phyloP scores from a whole-genome alignment of 2,797 vertebrate species.

The Myoxocephalus aenaeus region DNA sequence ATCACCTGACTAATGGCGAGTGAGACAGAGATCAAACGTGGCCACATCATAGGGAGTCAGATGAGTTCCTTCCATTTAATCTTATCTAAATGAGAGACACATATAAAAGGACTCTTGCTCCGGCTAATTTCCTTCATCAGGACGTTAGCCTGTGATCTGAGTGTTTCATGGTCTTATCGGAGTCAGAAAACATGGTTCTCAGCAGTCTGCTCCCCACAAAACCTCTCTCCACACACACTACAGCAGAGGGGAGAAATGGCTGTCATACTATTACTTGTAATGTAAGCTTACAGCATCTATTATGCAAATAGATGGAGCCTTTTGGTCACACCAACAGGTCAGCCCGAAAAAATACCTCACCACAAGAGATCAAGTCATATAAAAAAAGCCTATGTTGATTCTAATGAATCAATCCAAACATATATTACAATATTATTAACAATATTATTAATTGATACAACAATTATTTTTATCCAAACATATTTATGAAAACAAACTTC shows the following conservation, averaged over 20 bases:
- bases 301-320: not conserved
- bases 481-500: not conserved
- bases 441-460: not conserved
- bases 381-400: not conserved
- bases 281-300: not conserved
- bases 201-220: conserved; percentile 58
- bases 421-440: no score
- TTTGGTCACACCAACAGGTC: not conserved
- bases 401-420: not conserved
- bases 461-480: not conserved
- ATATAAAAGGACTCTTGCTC: conserved; percentile 77
- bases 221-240: conserved; percentile 26
- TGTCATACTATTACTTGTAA: not conserved
- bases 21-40: conserved; percentile 74
- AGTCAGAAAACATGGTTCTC: conserved; percentile 63
- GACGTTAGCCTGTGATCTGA: conserved; percentile 77
- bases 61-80: conserved; percentile 76
- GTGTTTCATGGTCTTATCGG: conserved; percentile 78
- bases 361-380: not conserved
- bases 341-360: not conserved
- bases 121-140: conserved; percentile 78
- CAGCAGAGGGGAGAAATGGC: conserved; percentile 2
- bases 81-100: conserved; percentile 79
- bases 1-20: conserved; percentile 72
- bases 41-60: conserved; percentile 72